Evolutionary conservation across 2,113 vertebrate genomes (phyloP).

Genomic region (Hystrix cristata): DNA sequence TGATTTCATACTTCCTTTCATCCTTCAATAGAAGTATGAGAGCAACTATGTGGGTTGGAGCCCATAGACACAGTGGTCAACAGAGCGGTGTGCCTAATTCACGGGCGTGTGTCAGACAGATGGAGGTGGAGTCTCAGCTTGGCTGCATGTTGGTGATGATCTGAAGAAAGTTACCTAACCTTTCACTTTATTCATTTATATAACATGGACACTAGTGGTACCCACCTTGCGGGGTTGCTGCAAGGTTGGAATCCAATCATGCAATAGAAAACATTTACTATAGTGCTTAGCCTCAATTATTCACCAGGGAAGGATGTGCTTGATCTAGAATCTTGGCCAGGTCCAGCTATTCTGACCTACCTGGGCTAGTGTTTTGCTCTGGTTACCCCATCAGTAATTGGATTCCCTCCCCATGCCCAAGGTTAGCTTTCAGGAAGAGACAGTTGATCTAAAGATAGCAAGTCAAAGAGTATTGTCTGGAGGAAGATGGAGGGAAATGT

Average conservation of each 20-base stretch:
- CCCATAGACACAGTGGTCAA: no score
- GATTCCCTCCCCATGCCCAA: conserved; percentile 2
- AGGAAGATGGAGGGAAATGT: conserved; percentile 60
- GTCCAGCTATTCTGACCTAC: background rate
- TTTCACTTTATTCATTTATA: background rate
- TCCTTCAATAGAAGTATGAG: background rate
- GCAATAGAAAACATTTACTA: background rate
- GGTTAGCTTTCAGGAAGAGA: conserved; percentile 70
- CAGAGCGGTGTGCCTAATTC: background rate
- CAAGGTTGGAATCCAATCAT: background rate
- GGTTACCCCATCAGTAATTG: background rate
- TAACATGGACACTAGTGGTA: background rate
- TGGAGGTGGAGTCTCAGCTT: background rate
- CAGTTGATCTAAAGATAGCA: conserved; percentile 77
- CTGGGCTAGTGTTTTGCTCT: background rate
- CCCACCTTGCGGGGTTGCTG: background rate
- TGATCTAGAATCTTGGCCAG: background rate
- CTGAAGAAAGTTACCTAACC: background rate
- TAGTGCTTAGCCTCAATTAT: background rate
- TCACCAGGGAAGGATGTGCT: background rate
- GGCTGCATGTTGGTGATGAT: background rate
- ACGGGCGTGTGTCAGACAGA: background rate
- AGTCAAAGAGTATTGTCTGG: conserved; percentile 68
- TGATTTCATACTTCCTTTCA: no score
- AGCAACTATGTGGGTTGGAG: background rate